These are phyloP conservation scores for Agrilus planipennis DNA, from an alignment of 1,140 invertebrate genomes.

Conservation along the genomic window DNA sequence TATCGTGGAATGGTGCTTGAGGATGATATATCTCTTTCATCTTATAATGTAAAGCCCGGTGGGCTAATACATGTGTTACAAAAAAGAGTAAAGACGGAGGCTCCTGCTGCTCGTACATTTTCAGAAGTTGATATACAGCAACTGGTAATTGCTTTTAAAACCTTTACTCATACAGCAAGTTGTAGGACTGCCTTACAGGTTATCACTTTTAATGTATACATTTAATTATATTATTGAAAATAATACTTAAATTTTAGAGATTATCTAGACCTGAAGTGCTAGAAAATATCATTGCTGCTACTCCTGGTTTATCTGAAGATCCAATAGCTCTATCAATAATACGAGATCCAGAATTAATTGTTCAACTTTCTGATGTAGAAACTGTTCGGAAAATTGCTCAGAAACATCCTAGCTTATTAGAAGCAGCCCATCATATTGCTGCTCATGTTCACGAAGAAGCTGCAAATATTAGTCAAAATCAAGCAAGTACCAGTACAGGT, in stretches of 20 bases:
- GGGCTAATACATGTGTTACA: conserved; percentile 41
- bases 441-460: conserved; percentile 41
- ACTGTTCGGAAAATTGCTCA: conserved; percentile 39
- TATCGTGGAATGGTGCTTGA: conserved; percentile 42
- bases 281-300: conserved; percentile 42
- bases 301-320: conserved; percentile 40
- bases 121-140: conserved; percentile 35
- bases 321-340: conserved; percentile 43
- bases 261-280: conserved; percentile 40
- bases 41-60: conserved; percentile 39
- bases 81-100: conserved; percentile 32
- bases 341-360: conserved; percentile 44
- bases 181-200: conserved; percentile 37
- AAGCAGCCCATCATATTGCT: conserved; percentile 40
- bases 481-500: conserved; percentile 26
- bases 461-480: conserved; percentile 14
- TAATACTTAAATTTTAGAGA: conserved; percentile 28
- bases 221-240: conserved; percentile 8
- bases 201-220: conserved; percentile 3
- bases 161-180: conserved; percentile 35
- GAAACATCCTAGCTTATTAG: conserved; percentile 38
- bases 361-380: conserved; percentile 39
- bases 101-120: conserved; percentile 24
- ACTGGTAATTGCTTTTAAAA: conserved; percentile 36
- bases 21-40: conserved; percentile 36